These are phyloP conservation scores for Vidua chalybeata DNA, from an alignment of 2,113 vertebrate genomes.

Conservation along the genomic window DNA sequence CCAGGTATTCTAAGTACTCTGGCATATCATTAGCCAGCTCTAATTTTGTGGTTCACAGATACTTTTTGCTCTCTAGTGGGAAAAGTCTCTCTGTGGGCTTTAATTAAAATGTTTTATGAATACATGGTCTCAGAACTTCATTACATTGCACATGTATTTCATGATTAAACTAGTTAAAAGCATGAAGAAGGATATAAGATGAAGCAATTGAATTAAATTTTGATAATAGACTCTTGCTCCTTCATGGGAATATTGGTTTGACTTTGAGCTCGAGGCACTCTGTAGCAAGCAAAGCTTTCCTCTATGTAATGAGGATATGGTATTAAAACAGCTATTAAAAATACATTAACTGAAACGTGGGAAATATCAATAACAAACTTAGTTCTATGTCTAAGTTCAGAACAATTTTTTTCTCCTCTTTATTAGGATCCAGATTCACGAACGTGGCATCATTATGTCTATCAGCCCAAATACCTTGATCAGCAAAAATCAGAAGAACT, in stretches of 20 bases:
- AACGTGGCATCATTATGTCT: constrained; percentile 89
- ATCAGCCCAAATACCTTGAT: constrained; percentile 92
- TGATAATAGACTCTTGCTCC: constrained; percentile 12
- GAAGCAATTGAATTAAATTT: constrained; percentile 39
- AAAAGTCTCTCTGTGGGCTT: constrained; percentile 17
- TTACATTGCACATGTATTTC: constrained; percentile 28
- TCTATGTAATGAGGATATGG: background rate
- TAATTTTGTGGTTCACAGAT: constrained; percentile 23
- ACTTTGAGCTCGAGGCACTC: constrained; percentile 2
- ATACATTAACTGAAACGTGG: background rate
- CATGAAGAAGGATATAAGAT: constrained; percentile 19
- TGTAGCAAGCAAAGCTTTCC: background rate
- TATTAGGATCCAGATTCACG: constrained; percentile 90
- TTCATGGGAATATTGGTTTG: constrained; percentile 37
- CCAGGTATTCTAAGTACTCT: background rate
- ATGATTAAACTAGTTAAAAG: constrained; percentile 40
- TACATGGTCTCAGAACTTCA: background rate
- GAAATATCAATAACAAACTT: background rate
- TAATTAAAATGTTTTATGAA: constrained; percentile 55
- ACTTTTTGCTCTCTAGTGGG: constrained; percentile 28
- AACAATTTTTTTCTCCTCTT: background rate
- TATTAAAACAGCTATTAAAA: constrained; percentile 30
- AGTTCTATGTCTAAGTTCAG: background rate
- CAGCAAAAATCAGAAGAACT: constrained; percentile 87
- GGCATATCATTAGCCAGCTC: background rate